Conservation (phyloP, 2,888 invertebrate species). For the Coelogynopora nodosa region DNA sequence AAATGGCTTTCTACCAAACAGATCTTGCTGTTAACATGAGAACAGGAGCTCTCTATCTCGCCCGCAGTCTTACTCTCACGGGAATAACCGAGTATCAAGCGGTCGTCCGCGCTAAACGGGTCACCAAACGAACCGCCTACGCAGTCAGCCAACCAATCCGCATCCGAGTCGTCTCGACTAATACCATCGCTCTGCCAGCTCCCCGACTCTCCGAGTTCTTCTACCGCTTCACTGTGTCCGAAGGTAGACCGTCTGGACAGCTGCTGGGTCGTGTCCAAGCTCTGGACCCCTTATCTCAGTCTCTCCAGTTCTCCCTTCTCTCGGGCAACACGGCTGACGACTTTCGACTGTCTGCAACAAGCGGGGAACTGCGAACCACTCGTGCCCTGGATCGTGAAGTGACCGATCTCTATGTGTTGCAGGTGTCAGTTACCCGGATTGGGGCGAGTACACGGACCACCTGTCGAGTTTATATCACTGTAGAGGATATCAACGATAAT, state of each 20-base stretch:
- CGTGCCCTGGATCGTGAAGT: slow-evolving; percentile 64
- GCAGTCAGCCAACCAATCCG: background rate
- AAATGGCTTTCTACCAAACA: background rate
- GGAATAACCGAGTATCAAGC: background rate
- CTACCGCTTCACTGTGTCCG: background rate
- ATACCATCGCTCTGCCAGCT: background rate
- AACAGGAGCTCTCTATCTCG: background rate
- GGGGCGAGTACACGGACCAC: background rate
- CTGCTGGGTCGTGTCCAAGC: background rate
- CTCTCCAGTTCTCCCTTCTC: background rate
- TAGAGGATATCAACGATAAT: background rate
- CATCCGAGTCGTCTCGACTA: background rate
- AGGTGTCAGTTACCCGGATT: background rate
- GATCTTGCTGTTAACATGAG: slow-evolving; percentile 4
- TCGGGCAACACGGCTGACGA: slow-evolving; percentile 37
- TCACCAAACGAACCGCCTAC: background rate
- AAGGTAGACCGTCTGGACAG: background rate
- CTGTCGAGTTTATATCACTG: background rate
- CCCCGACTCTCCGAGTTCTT: background rate
- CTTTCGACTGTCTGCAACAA: slow-evolving; percentile 84
- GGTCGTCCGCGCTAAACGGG: background rate
- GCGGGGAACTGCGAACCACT: slow-evolving; percentile 85
- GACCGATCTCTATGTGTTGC: background rate
- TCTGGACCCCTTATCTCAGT: background rate
- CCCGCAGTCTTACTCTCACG: background rate